Evolutionary conservation across 2,797 vertebrate species (phyloP), one percentile per base, ranked within the genome.

Genomic region (Champsocephalus gunnari): DNA sequence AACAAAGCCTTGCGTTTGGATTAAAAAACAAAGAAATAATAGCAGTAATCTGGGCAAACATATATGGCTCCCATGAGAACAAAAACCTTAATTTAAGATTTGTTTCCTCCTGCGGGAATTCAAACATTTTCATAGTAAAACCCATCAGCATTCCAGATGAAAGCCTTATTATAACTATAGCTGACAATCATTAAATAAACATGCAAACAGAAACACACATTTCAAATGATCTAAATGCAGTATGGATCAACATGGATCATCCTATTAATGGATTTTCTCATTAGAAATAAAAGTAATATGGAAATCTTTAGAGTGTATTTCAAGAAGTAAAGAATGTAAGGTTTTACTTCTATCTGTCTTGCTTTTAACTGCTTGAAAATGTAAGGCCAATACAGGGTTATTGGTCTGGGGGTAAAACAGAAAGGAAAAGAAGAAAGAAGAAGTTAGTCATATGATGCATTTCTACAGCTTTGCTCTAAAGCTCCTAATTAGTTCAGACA

Each of bases 401-500:
- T 4, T 50, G 49, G 28, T 64, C n/a, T 48, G 49, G 38, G 34
- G 34, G n/a, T 55, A 49, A 55, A 44, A 50, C 76, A 59, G 10
- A 34, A 24, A 65, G 41, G 17, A 57, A 66, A 54, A 59, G 17
- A 55, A 80, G 71, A 68, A 63, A 57, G 21, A 55, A 79, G 72
- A 68, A 63, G 45, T 61, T 72, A 8, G 13, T 85, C 73, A 75
- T 82, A 82, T 83, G 75, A 89, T 77, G 68, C 67, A 72, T 88
- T 89, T 88, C 82, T 75, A 75, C 85, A 84, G 81, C 81, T 86
- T 81, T 85, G 68, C 72, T 84, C 61, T 62, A 66, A 70, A 85
- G 73, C 84, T 71, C 84, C 75, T 87, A 89, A 93, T 94, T 89
- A 92, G 84, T 80, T 83, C 76, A 85, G 92, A 91, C 92, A 88